phyloP scores from a whole-genome alignment of 2,888 invertebrate species.

The Odontomyia ornata region DNA sequence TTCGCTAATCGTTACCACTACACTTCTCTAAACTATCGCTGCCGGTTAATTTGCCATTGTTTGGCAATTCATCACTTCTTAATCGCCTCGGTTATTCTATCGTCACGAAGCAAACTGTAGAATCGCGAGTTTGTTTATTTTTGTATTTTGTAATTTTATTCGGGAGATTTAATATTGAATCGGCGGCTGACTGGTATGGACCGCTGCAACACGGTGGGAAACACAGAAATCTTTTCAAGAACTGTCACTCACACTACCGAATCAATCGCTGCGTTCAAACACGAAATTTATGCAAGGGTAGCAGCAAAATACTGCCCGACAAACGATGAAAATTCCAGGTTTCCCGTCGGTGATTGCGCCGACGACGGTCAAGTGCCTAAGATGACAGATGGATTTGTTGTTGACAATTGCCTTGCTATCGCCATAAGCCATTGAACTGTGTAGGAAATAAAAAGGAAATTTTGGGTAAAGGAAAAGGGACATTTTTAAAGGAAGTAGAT shows the following conservation, averaged over 20 bases:
- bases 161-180: neutral
- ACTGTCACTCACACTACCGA: neutral
- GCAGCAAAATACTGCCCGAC: neutral
- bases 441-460: no score
- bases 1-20: neutral
- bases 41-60: neutral
- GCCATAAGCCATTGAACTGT: no score
- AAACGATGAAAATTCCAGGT: conserved; percentile 7
- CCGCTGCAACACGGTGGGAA: no score
- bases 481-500: no score
- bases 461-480: no score
- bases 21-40: neutral
- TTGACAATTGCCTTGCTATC: no score
- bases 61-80: conserved; percentile 9
- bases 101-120: neutral
- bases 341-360: conserved; percentile 9
- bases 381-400: neutral
- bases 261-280: neutral
- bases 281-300: neutral
- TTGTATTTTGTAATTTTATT: neutral
- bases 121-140: neutral
- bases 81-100: no score
- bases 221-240: no score
- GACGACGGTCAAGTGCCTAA: neutral
- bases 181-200: no score